phyloP scores from a whole-genome alignment of 2,888 invertebrate genomes.

The Ichneumon xanthorius region DNA sequence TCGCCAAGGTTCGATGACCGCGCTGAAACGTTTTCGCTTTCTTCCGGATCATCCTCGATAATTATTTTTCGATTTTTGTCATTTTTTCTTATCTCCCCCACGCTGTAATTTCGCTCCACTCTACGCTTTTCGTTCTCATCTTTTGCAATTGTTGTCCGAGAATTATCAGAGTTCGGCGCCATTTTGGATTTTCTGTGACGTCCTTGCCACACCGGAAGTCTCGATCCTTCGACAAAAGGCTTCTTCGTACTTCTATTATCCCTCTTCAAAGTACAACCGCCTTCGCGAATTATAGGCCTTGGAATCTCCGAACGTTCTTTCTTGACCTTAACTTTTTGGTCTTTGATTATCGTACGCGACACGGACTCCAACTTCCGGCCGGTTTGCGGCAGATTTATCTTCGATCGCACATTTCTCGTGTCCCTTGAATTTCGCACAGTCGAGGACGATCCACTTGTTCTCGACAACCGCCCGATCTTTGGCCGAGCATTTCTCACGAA shows the following conservation, averaged over 20 bases:
- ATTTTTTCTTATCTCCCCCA: background rate
- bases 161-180: background rate
- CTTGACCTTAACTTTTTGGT: background rate
- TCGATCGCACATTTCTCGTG: background rate
- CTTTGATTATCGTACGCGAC: slow-evolving; percentile 1
- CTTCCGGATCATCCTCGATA: slow-evolving; percentile 3
- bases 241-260: background rate
- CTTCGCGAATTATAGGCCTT: background rate
- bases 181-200: background rate
- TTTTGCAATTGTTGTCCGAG: background rate
- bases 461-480: background rate
- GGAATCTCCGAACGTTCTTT: slow-evolving; percentile 18
- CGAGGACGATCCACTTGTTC: background rate
- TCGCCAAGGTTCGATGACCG: background rate
- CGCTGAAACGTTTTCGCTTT: background rate
- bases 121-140: background rate
- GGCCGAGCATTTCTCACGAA: background rate
- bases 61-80: background rate
- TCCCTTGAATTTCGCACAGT: background rate
- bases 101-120: background rate
- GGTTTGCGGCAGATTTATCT: background rate
- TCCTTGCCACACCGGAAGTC: slow-evolving; percentile 52
- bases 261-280: background rate
- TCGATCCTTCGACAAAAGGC: slow-evolving; percentile 17
- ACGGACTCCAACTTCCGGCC: background rate